Conservation (phyloP, 2,113 vertebrate species). For the Hippocampus abdominalis region DNA sequence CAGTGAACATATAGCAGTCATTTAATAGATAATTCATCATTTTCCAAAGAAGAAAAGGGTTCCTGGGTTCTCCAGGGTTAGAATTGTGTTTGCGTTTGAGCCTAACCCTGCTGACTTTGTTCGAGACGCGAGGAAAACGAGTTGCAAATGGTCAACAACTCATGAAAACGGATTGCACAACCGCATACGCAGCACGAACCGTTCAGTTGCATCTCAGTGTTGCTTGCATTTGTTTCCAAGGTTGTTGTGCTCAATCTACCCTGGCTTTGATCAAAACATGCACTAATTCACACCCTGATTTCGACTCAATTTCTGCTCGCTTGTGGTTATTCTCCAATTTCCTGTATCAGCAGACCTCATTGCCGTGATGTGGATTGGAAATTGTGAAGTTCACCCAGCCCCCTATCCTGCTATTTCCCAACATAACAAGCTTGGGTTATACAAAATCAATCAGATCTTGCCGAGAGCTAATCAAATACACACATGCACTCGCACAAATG, state of each 20-base stretch:
- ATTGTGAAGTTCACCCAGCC: conserved; percentile 5
- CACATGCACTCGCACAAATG: conserved; percentile 15
- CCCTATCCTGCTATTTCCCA: conserved; percentile 18
- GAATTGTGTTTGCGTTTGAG: not conserved
- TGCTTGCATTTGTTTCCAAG: too few relatives aligned
- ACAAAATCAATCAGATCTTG: conserved; percentile 30
- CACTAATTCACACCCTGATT: not conserved
- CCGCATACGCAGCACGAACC: too few relatives aligned
- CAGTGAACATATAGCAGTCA: too few relatives aligned
- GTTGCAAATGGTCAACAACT: too few relatives aligned
- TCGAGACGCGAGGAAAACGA: too few relatives aligned
- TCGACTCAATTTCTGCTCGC: not conserved
- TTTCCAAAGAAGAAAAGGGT: too few relatives aligned
- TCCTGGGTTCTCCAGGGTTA: too few relatives aligned
- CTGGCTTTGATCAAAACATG: not conserved
- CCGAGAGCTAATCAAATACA: conserved; percentile 35
- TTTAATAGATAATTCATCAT: too few relatives aligned
- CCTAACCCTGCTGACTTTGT: not conserved
- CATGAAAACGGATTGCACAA: too few relatives aligned
- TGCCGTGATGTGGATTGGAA: conserved; percentile 2
- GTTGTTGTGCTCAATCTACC: not conserved
- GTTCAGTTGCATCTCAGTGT: too few relatives aligned
- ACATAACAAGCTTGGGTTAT: conserved; percentile 27
- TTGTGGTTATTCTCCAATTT: conserved; percentile 1
- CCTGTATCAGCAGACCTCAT: not conserved